phyloP scores from a whole-genome alignment of 2,113 vertebrate genomes.

The Esox niger region DNA sequence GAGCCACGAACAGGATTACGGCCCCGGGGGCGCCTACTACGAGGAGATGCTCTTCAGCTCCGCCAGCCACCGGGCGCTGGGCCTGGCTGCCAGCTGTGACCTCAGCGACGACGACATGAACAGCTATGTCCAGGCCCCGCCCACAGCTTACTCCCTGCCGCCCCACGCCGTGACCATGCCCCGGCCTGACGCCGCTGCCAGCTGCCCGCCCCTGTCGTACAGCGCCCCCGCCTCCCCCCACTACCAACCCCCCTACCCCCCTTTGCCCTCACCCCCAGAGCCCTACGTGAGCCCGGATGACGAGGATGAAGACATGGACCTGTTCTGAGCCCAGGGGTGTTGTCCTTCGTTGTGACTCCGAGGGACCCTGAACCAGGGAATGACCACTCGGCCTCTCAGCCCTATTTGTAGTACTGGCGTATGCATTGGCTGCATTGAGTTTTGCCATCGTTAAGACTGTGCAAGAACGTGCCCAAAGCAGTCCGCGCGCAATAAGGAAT shows the following conservation, averaged over 20 bases:
- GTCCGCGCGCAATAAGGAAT: too few relatives aligned
- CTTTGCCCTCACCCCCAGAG: background rate
- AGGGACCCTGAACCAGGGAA: background rate
- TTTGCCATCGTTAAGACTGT: too few relatives aligned
- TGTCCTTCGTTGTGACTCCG: background rate
- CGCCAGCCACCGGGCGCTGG: background rate
- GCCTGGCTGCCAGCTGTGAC: slow-evolving; percentile 5
- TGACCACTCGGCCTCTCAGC: too few relatives aligned
- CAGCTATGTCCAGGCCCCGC: background rate
- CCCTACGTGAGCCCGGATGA: slow-evolving; percentile 22
- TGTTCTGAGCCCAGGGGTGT: background rate
- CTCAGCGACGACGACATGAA: slow-evolving; percentile 26
- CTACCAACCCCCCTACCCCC: background rate
- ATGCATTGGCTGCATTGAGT: too few relatives aligned
- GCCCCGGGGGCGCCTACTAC: slow-evolving; percentile 68
- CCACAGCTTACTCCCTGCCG: background rate
- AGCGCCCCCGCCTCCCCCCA: slow-evolving; percentile 9
- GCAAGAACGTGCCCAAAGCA: too few relatives aligned
- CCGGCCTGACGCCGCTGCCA: background rate
- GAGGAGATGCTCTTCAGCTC: slow-evolving; percentile 71
- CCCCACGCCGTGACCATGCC: background rate
- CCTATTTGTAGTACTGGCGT: too few relatives aligned
- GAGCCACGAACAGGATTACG: slow-evolving; percentile 65
- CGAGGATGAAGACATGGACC: background rate
- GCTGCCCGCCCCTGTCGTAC: slow-evolving; percentile 15